Base-by-base conservation (phyloP, 1,140 invertebrate genomes). In the Nephila pilipes region DNA sequence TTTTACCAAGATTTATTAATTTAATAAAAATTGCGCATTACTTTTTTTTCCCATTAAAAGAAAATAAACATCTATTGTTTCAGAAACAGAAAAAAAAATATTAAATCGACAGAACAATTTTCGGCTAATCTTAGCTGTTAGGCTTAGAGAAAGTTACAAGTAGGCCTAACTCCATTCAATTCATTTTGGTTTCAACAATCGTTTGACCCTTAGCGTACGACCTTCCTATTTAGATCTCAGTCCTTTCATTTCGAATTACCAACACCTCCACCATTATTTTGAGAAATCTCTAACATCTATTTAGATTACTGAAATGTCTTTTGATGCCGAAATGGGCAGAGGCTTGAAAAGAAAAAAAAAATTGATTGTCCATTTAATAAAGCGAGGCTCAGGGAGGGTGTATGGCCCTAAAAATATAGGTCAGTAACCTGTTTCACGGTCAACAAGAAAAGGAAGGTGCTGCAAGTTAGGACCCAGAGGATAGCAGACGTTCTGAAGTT, bases 361-460 rank as follows among this genome's bases (percentile, higher is more conserved):
- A 32, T 12, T 36, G 69, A 75, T 75, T 81, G 80, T 81, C 25
- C 80, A 46, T 46, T 81, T 81, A 55, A 55, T 81, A 55, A 81
- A 55, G 10, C 80, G 46, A 32, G 20, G 75, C 58, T 69, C 20
- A 65, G 63, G 65, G 87, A 89, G 87, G 87, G 87, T 75, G 87
- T 89, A 46, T 55, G 54, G 87, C 87, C 87, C 87, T 57, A 55
- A 87, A 55, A 89, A 89, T 89, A 25, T 89, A 63, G 87, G 87
- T 63, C 87, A 79, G 58, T 89, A 65, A 38, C 87, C 87, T 89
- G 87, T 89, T 89, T 89, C 87, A 89, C 87, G 87, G 87, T 63
- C 87, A 89, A 38, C 38, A 29, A 89, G 87, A 87, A 87, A 63
- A 32, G 65, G 58, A 79, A 38, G 25, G 36, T 29, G 38, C n/a